Base-by-base conservation (phyloP, 2,888 invertebrate species). In the Amblyteles armatorius region DNA sequence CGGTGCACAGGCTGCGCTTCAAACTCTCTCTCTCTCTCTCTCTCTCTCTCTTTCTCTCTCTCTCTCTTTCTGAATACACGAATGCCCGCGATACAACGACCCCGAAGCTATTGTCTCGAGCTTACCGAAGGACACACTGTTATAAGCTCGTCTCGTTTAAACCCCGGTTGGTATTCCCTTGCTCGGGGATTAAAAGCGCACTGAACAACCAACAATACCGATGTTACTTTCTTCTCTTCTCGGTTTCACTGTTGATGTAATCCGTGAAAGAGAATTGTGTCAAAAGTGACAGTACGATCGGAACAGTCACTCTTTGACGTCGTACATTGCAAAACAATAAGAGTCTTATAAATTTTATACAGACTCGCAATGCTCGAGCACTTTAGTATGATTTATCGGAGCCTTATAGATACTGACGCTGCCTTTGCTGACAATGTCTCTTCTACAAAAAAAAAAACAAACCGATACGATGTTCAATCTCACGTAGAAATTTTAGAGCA, bases 71-170 rank as follows among this genome's bases (percentile, higher is more conserved):
- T 19, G 29, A 73, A 55, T 63, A 79, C 60, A 71, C 72, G 52
- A 60, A 63, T 65, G 48, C 44, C 63, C 79, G 63, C 78, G 74
- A 71, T 74, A 82, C 55, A 63, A 73, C 60, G 52, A 40, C 48
- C 65, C 74, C 40, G 22, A 26, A 77, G 76, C 82, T 72, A 77
- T 85, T 85, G 85, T 85, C 52, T 52, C 67, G 76, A 69, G 82
- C 79, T 85, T 82, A 85, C 63, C 79, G 13, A 57, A 50, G 60
- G 76, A 50, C 69, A 84, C 79, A 74, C 67, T 68, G 85, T 77
- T 79, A 72, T 82, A 82, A 85, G 79, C 82, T 82, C 50, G 78
- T 74, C 67, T 60, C 67, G 71, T 76, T 85, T 77, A 79, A 85
- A 76, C 67, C 68, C 57, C 78, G 60, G 19, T 19, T 76, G 50